These are phyloP conservation scores for Argynnis bischoffii DNA, from an alignment of 2,888 invertebrate genomes.

Conservation along the genomic window DNA sequence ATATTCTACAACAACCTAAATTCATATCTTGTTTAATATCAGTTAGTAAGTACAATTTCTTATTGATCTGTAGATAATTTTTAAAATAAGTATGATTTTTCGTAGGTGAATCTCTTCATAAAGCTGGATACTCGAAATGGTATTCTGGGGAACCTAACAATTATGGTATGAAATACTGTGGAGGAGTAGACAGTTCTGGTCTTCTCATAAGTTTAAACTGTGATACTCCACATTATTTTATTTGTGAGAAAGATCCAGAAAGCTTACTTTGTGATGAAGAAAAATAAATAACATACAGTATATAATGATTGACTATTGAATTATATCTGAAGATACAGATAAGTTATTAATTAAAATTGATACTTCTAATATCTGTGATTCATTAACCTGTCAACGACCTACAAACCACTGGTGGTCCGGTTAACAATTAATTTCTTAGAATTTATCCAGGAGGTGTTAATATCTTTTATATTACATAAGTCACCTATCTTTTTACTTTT, in stretches of 20 bases:
- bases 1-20: background rate
- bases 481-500: too few species aligned
- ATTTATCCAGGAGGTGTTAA: too few species aligned
- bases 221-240: conserved; percentile 41
- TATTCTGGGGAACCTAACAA: conserved; percentile 48
- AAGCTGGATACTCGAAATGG: conserved; percentile 54
- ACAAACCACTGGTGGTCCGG: too few species aligned
- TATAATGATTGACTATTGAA: too few species aligned
- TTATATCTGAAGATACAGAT: too few species aligned
- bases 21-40: background rate
- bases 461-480: too few species aligned
- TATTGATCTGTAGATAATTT: background rate
- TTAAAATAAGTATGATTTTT: background rate
- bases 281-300: too few species aligned
- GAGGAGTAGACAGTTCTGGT: conserved; percentile 46
- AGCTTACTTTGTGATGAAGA: conserved; percentile 33
- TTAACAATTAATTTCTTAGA: too few species aligned
- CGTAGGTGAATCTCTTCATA: conserved; percentile 49
- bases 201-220: conserved; percentile 53
- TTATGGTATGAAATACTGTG: conserved; percentile 49
- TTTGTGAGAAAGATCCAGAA: conserved; percentile 49
- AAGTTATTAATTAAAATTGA: too few species aligned
- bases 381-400: too few species aligned
- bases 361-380: too few species aligned
- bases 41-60: background rate